phyloP scores from a whole-genome alignment of 2,113 vertebrate species.

The Gnathonemus echidnorhynchus region DNA sequence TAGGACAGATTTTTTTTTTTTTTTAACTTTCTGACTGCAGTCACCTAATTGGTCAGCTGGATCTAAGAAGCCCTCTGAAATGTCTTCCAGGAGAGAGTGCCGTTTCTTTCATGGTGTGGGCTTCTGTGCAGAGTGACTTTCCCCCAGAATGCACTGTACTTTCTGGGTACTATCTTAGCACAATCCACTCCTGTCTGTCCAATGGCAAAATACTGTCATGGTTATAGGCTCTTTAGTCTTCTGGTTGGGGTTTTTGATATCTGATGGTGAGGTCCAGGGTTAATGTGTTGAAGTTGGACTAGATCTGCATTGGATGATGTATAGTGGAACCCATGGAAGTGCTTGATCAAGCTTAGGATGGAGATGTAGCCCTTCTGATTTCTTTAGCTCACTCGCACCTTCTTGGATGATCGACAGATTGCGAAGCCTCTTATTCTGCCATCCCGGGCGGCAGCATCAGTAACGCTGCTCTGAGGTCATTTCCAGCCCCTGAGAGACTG shows the following conservation, averaged over 20 bases:
- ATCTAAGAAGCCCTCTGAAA: not conserved
- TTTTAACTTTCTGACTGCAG: too few relatives aligned
- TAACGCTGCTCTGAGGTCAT: slow-evolving; percentile 64
- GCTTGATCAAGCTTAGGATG: not conserved
- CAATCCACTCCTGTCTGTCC: not conserved
- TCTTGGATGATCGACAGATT: not conserved
- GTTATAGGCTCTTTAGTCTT: not conserved
- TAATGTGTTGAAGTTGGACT: not conserved
- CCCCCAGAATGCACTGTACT: not conserved
- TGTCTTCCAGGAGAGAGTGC: not conserved
- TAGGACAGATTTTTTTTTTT: not conserved
- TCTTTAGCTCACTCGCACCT: not conserved
- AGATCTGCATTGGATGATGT: not conserved
- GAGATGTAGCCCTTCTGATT: not conserved
- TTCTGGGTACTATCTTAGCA: not conserved
- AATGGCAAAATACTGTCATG: not conserved
- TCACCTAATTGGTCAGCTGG: not conserved
- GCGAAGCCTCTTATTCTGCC: not conserved
- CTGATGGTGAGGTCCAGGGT: not conserved
- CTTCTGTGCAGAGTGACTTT: not conserved
- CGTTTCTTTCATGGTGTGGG: not conserved
- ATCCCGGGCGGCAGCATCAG: not conserved
- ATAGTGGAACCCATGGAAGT: not conserved
- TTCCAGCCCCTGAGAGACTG: slow-evolving; percentile 61
- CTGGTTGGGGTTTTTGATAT: not conserved